A percentile compares a stretch with the other conserved stretches of the same genome.
Evolutionary conservation across 1,140 invertebrate species (phyloP).

Genomic region (Bombyx mandarina): DNA sequence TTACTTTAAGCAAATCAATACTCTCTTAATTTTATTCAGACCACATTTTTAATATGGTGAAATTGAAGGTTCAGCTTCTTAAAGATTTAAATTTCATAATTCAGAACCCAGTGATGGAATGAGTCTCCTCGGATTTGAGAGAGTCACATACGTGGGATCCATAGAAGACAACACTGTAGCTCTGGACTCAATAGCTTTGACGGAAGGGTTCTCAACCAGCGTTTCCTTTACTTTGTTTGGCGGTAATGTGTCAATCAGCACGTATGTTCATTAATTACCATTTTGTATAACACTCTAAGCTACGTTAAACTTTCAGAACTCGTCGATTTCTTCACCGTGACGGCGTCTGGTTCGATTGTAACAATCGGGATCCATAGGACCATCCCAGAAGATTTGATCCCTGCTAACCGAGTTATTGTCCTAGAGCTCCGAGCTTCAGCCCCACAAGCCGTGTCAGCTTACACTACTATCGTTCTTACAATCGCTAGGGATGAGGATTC

Average conservation of each 20-base stretch:
- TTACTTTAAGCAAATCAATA: too few species aligned
- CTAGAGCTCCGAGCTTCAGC: constrained; percentile 24
- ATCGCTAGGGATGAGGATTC: constrained; percentile 3
- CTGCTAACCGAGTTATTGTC: constrained; percentile 19
- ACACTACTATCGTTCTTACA: constrained; percentile 20
- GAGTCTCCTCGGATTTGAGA: constrained; percentile 21
- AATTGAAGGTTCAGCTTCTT: too few species aligned
- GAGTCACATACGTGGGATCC: constrained; percentile 20
- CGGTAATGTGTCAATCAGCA: constrained; percentile 11
- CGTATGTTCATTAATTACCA: background rate
- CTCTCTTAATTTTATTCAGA: too few species aligned
- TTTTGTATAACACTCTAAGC: background rate
- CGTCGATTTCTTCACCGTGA: constrained; percentile 8
- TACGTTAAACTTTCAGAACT: constrained; percentile 16
- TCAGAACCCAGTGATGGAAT: constrained; percentile 1
- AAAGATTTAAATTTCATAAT: background rate
- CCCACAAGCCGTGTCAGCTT: constrained; percentile 13
- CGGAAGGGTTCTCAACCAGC: constrained; percentile 15
- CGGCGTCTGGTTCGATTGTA: constrained; percentile 9
- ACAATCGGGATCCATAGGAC: constrained; percentile 8
- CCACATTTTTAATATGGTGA: too few species aligned
- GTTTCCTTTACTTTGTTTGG: constrained; percentile 21
- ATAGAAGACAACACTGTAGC: constrained; percentile 14
- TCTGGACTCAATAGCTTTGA: constrained; percentile 19
- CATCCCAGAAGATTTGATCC: constrained; percentile 19